phyloP scores from a whole-genome alignment of 2,797 vertebrate genomes.

The Tadarida brasiliensis region DNA sequence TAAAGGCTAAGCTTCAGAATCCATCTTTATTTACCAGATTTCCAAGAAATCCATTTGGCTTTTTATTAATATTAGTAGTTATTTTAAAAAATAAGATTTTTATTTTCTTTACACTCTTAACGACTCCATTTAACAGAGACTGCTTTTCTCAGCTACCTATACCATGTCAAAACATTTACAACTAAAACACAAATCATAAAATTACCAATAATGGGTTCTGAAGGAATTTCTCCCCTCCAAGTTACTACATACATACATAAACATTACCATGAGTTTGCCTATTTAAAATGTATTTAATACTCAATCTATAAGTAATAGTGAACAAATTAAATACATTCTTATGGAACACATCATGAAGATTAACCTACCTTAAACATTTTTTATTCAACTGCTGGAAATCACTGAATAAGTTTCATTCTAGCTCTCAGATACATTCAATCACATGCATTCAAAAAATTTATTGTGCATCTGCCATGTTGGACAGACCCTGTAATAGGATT shows the following conservation, averaged over 20 bases:
- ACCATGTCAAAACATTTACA: conserved; percentile 58
- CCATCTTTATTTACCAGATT: conserved; percentile 78
- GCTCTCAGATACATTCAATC: conserved; percentile 19
- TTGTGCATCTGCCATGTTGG: not conserved
- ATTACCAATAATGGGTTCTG: conserved; percentile 65
- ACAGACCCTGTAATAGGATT: not conserved
- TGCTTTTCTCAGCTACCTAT: conserved; percentile 65
- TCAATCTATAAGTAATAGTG: conserved; percentile 47
- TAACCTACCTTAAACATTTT: conserved; percentile 16
- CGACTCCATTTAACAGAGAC: conserved; percentile 66
- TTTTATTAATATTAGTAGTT: conserved; percentile 79
- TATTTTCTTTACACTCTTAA: conserved; percentile 73
- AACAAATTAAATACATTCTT: conserved; percentile 66
- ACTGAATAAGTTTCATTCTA: conserved; percentile 47
- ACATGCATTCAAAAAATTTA: conserved; percentile 53
- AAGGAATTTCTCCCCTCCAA: conserved; percentile 26
- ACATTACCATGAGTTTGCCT: conserved; percentile 43
- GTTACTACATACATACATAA: conserved; percentile 40
- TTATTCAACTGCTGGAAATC: conserved; percentile 50
- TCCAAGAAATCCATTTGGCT: conserved; percentile 77
- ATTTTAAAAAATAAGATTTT: conserved; percentile 76
- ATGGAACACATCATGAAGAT: conserved; percentile 17
- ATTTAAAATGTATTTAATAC: conserved; percentile 67
- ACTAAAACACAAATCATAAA: conserved; percentile 73
- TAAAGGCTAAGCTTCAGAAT: conserved; percentile 72